These are phyloP conservation scores for human (Homo sapiens) DNA, from an alignment of 2,113 vertebrate genomes.

Conservation along the genomic window GRCh38 chr14:97969501-97970000, in stretches of 20 bases:
- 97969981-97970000: rapidly evolving
- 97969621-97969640: conserved; percentile 57
- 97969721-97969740: neutral
- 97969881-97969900: neutral
- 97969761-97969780: neutral
- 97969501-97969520: neutral
- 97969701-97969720: conserved; percentile 43
- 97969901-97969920: neutral
- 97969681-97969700: conserved; percentile 43
- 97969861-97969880: conserved; percentile 23
- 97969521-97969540: neutral
- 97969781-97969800: neutral
- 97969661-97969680: conserved; percentile 42
- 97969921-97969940: neutral
- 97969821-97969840: neutral
- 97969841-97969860: neutral
- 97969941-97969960: neutral
- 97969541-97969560: neutral
- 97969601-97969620: neutral
- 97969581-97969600: conserved; percentile 36
- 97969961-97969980: neutral
- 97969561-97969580: conserved; percentile 31
- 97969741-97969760: neutral
- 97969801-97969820: conserved; percentile 24
- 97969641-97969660: conserved; percentile 52